Evolutionary conservation across 2,797 vertebrate genomes (phyloP).

Genomic region (Chelon labrosus): DNA sequence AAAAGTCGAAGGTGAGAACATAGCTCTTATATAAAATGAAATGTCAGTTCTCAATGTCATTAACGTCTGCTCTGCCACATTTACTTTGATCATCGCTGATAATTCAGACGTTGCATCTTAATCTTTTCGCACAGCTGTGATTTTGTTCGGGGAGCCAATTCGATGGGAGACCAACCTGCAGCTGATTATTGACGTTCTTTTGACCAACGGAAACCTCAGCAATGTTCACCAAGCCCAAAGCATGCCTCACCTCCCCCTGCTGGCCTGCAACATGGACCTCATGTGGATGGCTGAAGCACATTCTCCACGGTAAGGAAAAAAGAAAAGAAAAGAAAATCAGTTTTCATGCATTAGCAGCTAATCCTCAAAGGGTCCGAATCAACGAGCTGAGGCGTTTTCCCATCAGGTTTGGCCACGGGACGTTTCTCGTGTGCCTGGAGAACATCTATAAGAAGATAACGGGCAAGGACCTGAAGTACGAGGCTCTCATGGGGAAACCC

Average conservation of each 20-base stretch:
- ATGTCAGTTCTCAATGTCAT: not conserved
- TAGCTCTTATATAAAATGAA: not conserved
- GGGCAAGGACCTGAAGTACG: constrained; percentile 91
- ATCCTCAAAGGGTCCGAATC: not conserved
- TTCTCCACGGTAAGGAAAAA: constrained; percentile 86
- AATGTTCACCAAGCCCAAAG: constrained; percentile 76
- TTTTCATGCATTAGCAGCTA: not conserved
- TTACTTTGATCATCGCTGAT: not conserved
- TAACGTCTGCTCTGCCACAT: not conserved
- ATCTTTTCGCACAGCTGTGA: constrained; percentile 80
- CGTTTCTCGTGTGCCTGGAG: constrained; percentile 93
- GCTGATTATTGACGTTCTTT: constrained; percentile 89
- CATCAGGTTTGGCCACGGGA: constrained; percentile 92
- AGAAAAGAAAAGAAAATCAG: not conserved
- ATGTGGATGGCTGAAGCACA: constrained; percentile 96
- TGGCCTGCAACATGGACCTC: constrained; percentile 96
- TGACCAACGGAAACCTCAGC: constrained; percentile 90
- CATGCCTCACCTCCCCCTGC: constrained; percentile 87
- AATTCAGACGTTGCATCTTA: not conserved
- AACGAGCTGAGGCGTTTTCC: not conserved
- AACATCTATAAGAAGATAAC: constrained; percentile 97
- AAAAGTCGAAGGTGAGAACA: constrained; percentile 89
- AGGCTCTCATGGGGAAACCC: constrained; percentile 93
- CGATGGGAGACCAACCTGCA: constrained; percentile 97
- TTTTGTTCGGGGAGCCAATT: constrained; percentile 93